Evolutionary conservation across 2,888 invertebrate species (phyloP).

Genomic region (Tipula helvola): DNA sequence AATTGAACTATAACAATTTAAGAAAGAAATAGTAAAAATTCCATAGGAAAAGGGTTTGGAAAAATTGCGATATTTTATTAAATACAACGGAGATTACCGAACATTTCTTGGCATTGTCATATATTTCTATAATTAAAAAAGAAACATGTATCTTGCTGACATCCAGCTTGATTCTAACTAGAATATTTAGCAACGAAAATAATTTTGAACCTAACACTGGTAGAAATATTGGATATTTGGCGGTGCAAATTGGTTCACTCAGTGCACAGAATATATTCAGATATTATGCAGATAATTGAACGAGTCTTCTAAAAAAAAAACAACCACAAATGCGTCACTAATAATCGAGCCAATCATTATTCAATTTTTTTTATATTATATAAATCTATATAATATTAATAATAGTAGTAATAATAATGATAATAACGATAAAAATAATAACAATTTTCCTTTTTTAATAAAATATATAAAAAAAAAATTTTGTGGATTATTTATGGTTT

Average conservation of each 20-base stretch:
- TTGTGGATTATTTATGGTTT: neutral
- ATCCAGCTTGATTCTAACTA: too few relatives aligned
- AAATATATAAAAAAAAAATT: neutral
- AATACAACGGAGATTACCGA: too few relatives aligned
- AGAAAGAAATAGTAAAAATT: too few relatives aligned
- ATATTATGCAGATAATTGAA: neutral
- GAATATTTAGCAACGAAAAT: too few relatives aligned
- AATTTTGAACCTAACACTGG: too few relatives aligned
- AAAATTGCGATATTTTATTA: too few relatives aligned
- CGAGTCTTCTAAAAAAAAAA: neutral
- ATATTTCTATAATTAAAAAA: too few relatives aligned
- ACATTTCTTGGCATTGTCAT: too few relatives aligned
- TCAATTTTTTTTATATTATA: neutral
- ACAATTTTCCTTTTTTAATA: neutral
- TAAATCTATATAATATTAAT: neutral
- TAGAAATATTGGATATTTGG: too few relatives aligned
- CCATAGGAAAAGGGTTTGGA: too few relatives aligned
- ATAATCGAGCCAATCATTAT: neutral
- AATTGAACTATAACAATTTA: too few relatives aligned
- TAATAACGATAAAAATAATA: slow-evolving; percentile 4
- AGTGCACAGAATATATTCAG: neutral
- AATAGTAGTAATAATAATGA: neutral
- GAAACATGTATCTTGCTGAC: too few relatives aligned
- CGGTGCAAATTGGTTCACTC: neutral
- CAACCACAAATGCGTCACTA: neutral